These are phyloP conservation scores for Cylas formicarius DNA, from an alignment of 1,140 invertebrate species.

Conservation along the genomic window DNA sequence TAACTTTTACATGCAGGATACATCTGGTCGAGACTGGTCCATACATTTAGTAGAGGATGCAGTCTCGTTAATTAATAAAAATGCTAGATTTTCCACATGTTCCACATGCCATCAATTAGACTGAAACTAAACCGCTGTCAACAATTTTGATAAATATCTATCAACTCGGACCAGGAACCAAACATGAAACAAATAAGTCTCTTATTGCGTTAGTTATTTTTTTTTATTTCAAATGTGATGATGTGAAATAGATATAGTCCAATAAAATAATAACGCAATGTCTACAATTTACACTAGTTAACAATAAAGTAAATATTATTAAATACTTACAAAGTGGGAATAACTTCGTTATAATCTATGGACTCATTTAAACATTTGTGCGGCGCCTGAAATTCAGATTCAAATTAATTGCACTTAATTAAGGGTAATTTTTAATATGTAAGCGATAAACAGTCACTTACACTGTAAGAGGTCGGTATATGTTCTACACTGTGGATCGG, in stretches of 20 bases:
- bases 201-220: conserved; percentile 2
- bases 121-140: too few relatives aligned
- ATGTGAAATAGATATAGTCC: conserved; percentile 5
- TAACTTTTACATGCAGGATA: too few relatives aligned
- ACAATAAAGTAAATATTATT: too few relatives aligned
- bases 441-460: conserved; percentile 36
- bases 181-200: neutral
- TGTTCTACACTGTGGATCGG: conserved; percentile 52
- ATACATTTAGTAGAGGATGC: too few relatives aligned
- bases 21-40: too few relatives aligned
- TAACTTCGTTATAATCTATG: conserved; percentile 55
- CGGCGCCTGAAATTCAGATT: conserved; percentile 47
- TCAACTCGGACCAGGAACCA: neutral
- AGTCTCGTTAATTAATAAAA: too few relatives aligned
- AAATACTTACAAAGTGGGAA: conserved; percentile 58
- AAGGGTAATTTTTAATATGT: neutral
- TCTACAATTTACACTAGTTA: too few relatives aligned
- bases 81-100: too few relatives aligned
- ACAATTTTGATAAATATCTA: too few relatives aligned
- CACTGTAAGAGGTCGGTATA: conserved; percentile 54
- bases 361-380: conserved; percentile 63
- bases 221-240: neutral
- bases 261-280: conserved; percentile 4
- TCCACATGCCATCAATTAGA: too few relatives aligned
- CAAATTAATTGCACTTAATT: neutral